phyloP scores from a whole-genome alignment of 1,140 invertebrate species.

The Bombus waltoni region DNA sequence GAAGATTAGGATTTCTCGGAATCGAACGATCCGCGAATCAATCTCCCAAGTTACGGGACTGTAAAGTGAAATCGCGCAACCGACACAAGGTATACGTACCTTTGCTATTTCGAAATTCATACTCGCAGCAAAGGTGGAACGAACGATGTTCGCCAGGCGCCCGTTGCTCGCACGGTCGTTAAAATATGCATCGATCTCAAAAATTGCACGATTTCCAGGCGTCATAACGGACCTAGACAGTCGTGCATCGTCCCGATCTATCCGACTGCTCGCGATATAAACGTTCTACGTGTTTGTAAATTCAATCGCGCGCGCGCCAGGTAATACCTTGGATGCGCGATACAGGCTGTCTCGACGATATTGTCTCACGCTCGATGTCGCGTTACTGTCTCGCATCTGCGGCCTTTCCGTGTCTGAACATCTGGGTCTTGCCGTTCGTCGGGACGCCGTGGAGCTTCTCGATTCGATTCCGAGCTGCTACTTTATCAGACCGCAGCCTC shows the following conservation, averaged over 20 bases:
- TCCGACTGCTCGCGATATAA: conserved; percentile 17
- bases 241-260: neutral
- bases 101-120: neutral
- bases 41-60: neutral
- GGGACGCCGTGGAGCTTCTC: neutral
- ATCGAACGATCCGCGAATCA: neutral
- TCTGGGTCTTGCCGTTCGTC: conserved; percentile 36
- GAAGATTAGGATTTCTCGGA: neutral
- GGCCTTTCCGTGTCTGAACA: conserved; percentile 31
- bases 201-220: conserved; percentile 12
- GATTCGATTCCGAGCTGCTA: conserved; percentile 26
- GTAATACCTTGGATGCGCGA: conserved; percentile 55
- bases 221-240: neutral
- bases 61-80: neutral
- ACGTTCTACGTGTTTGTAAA: conserved; percentile 50
- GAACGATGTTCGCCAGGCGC: neutral
- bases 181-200: conserved; percentile 15
- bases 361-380: conserved; percentile 46
- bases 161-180: neutral
- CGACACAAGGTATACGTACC: neutral
- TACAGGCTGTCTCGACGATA: conserved; percentile 55
- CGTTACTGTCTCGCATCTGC: conserved; percentile 46
- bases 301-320: conserved; percentile 57
- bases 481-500: conserved; percentile 43
- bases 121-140: neutral